Conservation (phyloP, 2,797 vertebrate species). For the Acrocephalus scirpaceus region DNA sequence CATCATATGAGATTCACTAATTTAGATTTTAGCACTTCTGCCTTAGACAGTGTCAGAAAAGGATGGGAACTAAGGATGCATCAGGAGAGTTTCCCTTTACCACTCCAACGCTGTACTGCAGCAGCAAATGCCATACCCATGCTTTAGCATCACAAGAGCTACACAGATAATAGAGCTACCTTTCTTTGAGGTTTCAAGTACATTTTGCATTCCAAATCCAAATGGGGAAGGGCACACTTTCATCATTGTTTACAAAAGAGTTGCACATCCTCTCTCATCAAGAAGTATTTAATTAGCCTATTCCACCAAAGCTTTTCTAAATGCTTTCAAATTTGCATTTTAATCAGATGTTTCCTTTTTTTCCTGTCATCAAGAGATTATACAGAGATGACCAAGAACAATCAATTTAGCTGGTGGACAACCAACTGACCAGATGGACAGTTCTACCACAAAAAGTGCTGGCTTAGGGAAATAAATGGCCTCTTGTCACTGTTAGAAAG, state of each 20-base stretch:
- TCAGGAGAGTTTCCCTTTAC: neutral
- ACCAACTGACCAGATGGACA: neutral
- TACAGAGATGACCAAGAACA: neutral
- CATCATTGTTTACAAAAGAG: neutral
- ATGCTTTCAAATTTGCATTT: constrained; percentile 28
- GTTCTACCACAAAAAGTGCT: neutral
- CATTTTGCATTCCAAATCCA: neutral
- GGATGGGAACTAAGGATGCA: neutral
- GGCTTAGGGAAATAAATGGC: neutral
- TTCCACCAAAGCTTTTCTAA: constrained; percentile 7
- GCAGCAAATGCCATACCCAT: neutral
- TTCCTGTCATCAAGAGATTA: neutral
- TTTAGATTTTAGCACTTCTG: neutral
- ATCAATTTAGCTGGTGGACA: neutral
- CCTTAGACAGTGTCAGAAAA: neutral
- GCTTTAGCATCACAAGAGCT: neutral
- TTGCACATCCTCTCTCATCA: neutral
- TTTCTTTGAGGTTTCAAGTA: neutral
- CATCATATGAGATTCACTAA: neutral
- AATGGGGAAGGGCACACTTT: neutral
- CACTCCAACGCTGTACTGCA: neutral
- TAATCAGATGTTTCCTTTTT: neutral
- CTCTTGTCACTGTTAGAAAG: neutral
- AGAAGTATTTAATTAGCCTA: constrained; percentile 9
- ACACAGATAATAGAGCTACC: neutral